Conservation (phyloP, 2,113 vertebrate species). For the Anthoscopus minutus region DNA sequence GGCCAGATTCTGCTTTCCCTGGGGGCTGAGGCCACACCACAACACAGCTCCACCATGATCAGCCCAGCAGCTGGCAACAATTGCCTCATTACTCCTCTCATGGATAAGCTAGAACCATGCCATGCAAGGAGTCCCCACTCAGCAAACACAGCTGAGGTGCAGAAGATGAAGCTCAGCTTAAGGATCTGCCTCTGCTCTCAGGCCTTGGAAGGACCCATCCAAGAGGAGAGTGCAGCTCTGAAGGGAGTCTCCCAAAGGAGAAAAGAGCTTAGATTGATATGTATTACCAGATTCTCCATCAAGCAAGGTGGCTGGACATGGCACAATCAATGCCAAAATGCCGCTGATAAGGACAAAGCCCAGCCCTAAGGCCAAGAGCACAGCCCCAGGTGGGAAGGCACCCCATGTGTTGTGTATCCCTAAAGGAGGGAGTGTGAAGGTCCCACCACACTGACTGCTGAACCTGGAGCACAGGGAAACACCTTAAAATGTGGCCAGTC, state of each 20-base stretch:
- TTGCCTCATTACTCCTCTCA: not conserved
- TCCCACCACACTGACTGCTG: not conserved
- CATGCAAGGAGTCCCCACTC: not conserved
- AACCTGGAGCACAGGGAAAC: not conserved
- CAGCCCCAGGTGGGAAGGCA: not conserved
- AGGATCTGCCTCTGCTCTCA: not conserved
- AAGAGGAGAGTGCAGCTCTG: not conserved
- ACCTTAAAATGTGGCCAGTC: not conserved
- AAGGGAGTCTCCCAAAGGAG: not conserved
- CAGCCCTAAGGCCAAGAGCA: not conserved
- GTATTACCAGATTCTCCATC: not conserved
- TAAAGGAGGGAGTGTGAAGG: not conserved
- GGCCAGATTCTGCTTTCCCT: not conserved
- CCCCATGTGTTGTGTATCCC: accelerated
- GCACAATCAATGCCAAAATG: not conserved
- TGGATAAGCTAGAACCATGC: accelerated
- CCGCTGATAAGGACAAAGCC: not conserved
- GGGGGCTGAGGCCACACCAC: not conserved
- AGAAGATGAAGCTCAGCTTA: not conserved
- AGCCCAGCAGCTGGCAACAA: accelerated
- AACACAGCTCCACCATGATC: not conserved
- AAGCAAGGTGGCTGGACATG: not conserved
- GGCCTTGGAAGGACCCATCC: not conserved
- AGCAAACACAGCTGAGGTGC: not conserved
- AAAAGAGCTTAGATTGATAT: not conserved